Evolutionary conservation across 2,888 invertebrate genomes (phyloP).

Genomic region (Cyrtodaria siliqua): DNA sequence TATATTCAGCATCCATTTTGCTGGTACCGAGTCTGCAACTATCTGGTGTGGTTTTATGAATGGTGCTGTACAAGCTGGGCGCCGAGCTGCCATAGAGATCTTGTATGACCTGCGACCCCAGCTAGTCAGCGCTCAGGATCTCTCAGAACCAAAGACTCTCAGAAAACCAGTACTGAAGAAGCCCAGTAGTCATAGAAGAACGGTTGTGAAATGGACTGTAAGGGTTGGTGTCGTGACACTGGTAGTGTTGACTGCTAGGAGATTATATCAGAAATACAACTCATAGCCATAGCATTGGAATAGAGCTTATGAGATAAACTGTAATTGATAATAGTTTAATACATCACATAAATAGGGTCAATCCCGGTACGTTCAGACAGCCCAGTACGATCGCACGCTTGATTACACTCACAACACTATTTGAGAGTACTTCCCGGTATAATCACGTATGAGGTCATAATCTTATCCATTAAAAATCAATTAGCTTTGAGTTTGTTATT

Average conservation of each 20-base stretch:
- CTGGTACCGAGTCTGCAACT: constrained; percentile 85
- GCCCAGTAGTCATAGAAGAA: constrained; percentile 12
- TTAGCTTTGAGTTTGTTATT: too few species aligned
- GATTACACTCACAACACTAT: too few species aligned
- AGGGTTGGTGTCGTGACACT: constrained; percentile 40
- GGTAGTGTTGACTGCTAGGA: constrained; percentile 28
- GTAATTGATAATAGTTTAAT: too few species aligned
- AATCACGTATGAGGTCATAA: too few species aligned
- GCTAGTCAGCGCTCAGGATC: constrained; percentile 68
- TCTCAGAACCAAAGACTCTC: constrained; percentile 42
- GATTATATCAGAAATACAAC: constrained; percentile 17
- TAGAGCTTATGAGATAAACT: too few species aligned
- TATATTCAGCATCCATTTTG: constrained; percentile 81
- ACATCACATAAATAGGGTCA: too few species aligned
- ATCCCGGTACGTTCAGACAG: too few species aligned
- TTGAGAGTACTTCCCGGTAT: too few species aligned
- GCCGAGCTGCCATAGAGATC: constrained; percentile 83
- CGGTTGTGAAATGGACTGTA: constrained; percentile 49
- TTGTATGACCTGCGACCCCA: constrained; percentile 77
- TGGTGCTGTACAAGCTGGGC: constrained; percentile 84
- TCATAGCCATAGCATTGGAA: too few species aligned
- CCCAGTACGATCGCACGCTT: too few species aligned
- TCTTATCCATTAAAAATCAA: too few species aligned
- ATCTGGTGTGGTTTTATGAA: constrained; percentile 84
- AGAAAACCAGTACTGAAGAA: background rate